A percentile compares a stretch with the other conserved stretches of the same genome.
Evolutionary conservation across 2,888 invertebrate species (phyloP).

Genomic region (Hirtodrosophila alboralis): DNA sequence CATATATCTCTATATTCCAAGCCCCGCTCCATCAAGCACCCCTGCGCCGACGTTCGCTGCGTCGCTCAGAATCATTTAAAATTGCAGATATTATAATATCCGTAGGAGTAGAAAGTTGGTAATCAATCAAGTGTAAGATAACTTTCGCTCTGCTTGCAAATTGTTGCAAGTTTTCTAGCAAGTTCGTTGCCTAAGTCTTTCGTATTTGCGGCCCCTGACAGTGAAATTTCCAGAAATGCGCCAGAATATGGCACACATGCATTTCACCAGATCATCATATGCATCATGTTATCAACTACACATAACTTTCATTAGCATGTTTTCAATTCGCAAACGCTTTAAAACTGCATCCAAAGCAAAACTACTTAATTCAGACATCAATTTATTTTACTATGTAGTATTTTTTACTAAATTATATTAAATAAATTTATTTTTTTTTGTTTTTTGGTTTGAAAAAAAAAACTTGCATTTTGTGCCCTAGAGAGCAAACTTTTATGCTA

Average conservation of each 20-base stretch:
- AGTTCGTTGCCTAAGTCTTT: slow-evolving; percentile 71
- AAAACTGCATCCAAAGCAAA: too few species aligned
- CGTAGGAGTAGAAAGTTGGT: slow-evolving; percentile 69
- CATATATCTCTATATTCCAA: not conserved
- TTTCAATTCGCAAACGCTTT: too few species aligned
- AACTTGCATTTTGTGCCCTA: too few species aligned
- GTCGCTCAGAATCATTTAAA: slow-evolving; percentile 63
- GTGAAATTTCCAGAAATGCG: slow-evolving; percentile 42
- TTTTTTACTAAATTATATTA: too few species aligned
- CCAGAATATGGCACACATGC: slow-evolving; percentile 25
- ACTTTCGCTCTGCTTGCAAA: slow-evolving; percentile 70
- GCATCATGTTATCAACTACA: too few species aligned
- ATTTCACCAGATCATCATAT: slow-evolving; percentile 9
- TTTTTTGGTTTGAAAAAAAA: too few species aligned
- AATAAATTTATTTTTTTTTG: too few species aligned
- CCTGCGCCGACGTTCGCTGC: not conserved
- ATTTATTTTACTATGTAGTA: too few species aligned
- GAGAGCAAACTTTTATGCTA: too few species aligned
- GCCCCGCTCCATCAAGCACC: not conserved
- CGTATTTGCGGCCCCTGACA: slow-evolving; percentile 35
- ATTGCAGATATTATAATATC: slow-evolving; percentile 73
- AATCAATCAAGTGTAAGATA: slow-evolving; percentile 68
- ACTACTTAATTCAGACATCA: too few species aligned
- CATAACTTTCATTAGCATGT: too few species aligned
- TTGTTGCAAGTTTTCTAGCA: slow-evolving; percentile 58